Percentiles rank a stretch among this genome's conserved stretches.
Evolutionary conservation across 2,888 invertebrate species (phyloP).

Genomic region (Amphimallon solstitiale): DNA sequence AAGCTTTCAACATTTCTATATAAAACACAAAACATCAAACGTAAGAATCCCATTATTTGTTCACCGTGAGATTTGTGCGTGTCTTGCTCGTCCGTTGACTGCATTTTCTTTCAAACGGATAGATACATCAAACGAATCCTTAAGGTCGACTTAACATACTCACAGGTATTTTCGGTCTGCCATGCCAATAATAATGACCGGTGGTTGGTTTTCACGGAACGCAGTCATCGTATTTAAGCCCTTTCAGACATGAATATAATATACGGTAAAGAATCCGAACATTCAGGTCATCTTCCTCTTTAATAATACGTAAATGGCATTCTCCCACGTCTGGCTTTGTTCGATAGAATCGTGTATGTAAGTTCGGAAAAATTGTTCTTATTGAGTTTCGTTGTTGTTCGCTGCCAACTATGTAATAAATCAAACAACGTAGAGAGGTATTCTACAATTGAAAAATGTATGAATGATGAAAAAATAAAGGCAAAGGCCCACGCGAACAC

Average conservation of each 20-base stretch:
- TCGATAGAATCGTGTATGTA: background rate
- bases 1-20: too few relatives aligned
- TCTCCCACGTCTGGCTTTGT: conserved; percentile 14
- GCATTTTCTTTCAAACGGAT: too few relatives aligned
- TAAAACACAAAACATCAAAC: too few relatives aligned
- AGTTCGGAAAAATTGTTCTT: background rate
- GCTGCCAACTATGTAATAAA: conserved; percentile 1
- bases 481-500: conserved; percentile 5
- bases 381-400: conserved; percentile 3
- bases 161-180: too few relatives aligned
- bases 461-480: background rate
- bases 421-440: conserved; percentile 4
- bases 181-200: too few relatives aligned
- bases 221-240: too few relatives aligned
- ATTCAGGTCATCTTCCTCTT: conserved; percentile 2
- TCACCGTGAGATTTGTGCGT: too few relatives aligned
- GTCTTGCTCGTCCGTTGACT: too few relatives aligned
- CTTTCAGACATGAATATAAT: conserved; percentile 6
- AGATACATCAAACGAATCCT: too few relatives aligned
- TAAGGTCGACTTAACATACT: too few relatives aligned
- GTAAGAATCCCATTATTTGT: too few relatives aligned
- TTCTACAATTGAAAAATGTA: conserved; percentile 7
- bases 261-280: conserved; percentile 10
- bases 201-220: too few relatives aligned
- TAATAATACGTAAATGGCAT: background rate